A percentile compares a stretch with the other conserved stretches of the same genome.
These are phyloP conservation scores for Melanotaenia maccullochi DNA, from an alignment of 2,797 vertebrate genomes.

Conservation along the genomic window DNA sequence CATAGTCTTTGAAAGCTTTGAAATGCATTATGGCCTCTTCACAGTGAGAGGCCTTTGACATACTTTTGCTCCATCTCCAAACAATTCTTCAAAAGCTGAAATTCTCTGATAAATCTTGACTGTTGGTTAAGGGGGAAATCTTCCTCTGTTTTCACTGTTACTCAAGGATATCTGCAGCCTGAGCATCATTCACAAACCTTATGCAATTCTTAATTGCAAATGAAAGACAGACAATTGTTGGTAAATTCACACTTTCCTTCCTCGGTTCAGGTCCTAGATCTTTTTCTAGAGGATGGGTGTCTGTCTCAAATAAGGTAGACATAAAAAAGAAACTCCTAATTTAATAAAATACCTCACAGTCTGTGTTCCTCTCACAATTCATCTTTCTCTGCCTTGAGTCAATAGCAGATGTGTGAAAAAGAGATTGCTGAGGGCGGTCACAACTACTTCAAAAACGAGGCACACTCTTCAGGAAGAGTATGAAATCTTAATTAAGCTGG, in stretches of 20 bases:
- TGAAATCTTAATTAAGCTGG: slow-evolving; percentile 78
- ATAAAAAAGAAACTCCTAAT: slow-evolving; percentile 22
- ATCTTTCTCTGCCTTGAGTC: slow-evolving; percentile 65
- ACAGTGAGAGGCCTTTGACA: slow-evolving; percentile 38
- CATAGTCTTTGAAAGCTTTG: slow-evolving; percentile 47
- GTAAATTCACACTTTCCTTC: slow-evolving; percentile 10
- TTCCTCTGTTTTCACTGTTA: neutral
- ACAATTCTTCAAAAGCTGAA: slow-evolving; percentile 26
- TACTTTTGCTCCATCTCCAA: slow-evolving; percentile 37
- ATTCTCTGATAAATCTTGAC: slow-evolving; percentile 7
- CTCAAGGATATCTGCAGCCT: slow-evolving; percentile 18
- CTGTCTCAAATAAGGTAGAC: slow-evolving; percentile 16
- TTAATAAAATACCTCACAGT: slow-evolving; percentile 62
- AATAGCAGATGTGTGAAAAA: slow-evolving; percentile 64
- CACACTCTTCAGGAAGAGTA: slow-evolving; percentile 68
- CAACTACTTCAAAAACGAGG: slow-evolving; percentile 62
- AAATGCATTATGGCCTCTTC: slow-evolving; percentile 45
- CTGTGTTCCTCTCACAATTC: slow-evolving; percentile 50
- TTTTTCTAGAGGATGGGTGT: slow-evolving; percentile 41
- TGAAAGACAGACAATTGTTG: slow-evolving; percentile 21
- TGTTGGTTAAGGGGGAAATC: slow-evolving; percentile 35
- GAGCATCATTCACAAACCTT: slow-evolving; percentile 12
- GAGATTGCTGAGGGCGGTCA: slow-evolving; percentile 64
- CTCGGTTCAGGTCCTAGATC: slow-evolving; percentile 9
- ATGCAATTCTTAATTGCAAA: slow-evolving; percentile 22